Conservation (phyloP, 2,888 invertebrate species). For the Lithophane ornitopus region DNA sequence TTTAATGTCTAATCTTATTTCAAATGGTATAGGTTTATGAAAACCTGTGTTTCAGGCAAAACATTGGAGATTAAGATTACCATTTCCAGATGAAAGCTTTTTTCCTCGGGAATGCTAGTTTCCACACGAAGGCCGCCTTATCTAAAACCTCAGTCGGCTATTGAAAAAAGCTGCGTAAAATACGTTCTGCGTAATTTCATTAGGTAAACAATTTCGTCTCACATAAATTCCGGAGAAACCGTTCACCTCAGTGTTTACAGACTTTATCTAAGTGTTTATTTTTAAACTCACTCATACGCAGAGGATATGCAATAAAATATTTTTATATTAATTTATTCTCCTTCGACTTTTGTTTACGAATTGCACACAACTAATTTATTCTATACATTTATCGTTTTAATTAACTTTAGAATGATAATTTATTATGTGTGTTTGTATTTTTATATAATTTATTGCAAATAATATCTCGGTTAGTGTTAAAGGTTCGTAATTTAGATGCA, state of each 20-base stretch:
- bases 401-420: slow-evolving; percentile 74
- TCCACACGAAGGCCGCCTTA: slow-evolving; percentile 34
- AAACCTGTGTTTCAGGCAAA: no score
- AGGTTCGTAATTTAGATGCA: slow-evolving; percentile 70
- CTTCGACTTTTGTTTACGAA: slow-evolving; percentile 82
- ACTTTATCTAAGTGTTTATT: slow-evolving; percentile 76
- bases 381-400: slow-evolving; percentile 73
- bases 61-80: background rate
- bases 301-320: slow-evolving; percentile 76
- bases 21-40: no score
- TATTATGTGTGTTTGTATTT: slow-evolving; percentile 61
- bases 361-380: slow-evolving; percentile 62
- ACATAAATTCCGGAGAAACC: slow-evolving; percentile 71
- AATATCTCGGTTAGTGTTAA: slow-evolving; percentile 69
- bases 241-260: slow-evolving; percentile 78
- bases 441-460: slow-evolving; percentile 76
- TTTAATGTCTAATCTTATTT: no score
- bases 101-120: background rate
- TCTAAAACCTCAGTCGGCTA: slow-evolving; percentile 41
- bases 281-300: slow-evolving; percentile 74
- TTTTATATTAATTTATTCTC: slow-evolving; percentile 77
- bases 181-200: slow-evolving; percentile 62
- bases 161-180: slow-evolving; percentile 54
- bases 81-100: background rate
- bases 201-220: slow-evolving; percentile 66